These are phyloP conservation scores for Onchidella celtica DNA, from an alignment of 2,888 invertebrate genomes.

Conservation along the genomic window DNA sequence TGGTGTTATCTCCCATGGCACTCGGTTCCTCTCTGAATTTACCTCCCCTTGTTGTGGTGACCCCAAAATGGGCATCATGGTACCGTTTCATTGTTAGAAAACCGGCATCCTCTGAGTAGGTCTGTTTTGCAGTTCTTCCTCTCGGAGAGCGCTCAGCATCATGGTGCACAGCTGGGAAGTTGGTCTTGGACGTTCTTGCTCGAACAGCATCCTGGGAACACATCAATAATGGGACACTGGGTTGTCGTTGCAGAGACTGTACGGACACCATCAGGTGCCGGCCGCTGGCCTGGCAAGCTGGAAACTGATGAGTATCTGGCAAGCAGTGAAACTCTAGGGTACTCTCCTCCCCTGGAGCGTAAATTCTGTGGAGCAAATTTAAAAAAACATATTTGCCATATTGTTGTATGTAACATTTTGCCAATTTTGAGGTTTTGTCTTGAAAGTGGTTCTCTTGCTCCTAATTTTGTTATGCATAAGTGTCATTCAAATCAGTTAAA, in stretches of 20 bases:
- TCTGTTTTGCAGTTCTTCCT: neutral
- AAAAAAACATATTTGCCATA: conserved; percentile 4
- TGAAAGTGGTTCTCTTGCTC: too few relatives aligned
- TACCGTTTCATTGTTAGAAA: neutral
- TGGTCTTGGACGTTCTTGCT: neutral
- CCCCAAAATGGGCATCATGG: neutral
- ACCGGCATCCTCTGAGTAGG: neutral
- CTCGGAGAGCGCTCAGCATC: neutral
- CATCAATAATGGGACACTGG: conserved; percentile 84
- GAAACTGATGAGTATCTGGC: conserved; percentile 75
- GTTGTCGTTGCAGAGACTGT: conserved; percentile 71
- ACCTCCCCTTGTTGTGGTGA: neutral
- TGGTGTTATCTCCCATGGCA: neutral
- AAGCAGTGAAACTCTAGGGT: conserved; percentile 81
- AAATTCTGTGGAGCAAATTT: conserved; percentile 79
- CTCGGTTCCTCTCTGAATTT: neutral
- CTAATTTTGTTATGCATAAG: too few relatives aligned
- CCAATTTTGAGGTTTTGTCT: too few relatives aligned
- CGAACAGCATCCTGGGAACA: conserved; percentile 5
- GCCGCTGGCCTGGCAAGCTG: conserved; percentile 59
- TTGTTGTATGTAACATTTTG: too few relatives aligned
- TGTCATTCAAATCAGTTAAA: too few relatives aligned
- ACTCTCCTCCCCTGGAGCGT: conserved; percentile 86
- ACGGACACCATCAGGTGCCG: conserved; percentile 83
- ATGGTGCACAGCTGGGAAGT: too few relatives aligned